Evolutionary conservation across 1,140 invertebrate species (phyloP).

Genomic region (Eurosta solidaginis): DNA sequence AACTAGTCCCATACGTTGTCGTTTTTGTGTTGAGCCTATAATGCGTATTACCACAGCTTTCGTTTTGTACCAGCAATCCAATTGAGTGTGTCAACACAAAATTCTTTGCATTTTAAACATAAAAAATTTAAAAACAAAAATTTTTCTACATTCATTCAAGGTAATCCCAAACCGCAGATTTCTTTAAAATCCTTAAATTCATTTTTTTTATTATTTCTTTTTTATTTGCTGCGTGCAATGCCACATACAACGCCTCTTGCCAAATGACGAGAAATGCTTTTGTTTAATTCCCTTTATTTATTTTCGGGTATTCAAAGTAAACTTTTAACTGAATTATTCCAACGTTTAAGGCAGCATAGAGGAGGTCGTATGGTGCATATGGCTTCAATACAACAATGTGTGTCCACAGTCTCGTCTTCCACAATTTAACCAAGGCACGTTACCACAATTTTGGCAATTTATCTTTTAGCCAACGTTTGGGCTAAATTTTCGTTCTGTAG

Average conservation of each 20-base stretch:
- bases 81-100: conserved; percentile 4
- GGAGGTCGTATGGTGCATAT: neutral
- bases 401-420: neutral
- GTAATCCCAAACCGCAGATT: neutral
- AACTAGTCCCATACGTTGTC: too few species aligned
- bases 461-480: neutral
- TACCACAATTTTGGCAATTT: neutral
- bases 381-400: neutral
- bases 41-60: neutral
- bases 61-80: neutral
- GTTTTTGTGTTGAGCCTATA: neutral
- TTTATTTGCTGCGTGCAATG: neutral
- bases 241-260: neutral
- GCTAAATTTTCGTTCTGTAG: neutral
- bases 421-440: neutral
- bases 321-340: too few species aligned
- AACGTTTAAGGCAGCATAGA: too few species aligned
- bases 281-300: neutral
- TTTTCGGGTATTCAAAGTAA: too few species aligned
- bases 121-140: neutral
- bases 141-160: neutral
- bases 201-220: neutral
- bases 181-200: neutral
- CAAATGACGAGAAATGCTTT: neutral
- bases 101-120: neutral